A percentile compares a stretch with the other conserved stretches of the same genome.
These are phyloP conservation scores for Cotesia glomerata DNA, from an alignment of 1,140 invertebrate species.

Conservation along the genomic window DNA sequence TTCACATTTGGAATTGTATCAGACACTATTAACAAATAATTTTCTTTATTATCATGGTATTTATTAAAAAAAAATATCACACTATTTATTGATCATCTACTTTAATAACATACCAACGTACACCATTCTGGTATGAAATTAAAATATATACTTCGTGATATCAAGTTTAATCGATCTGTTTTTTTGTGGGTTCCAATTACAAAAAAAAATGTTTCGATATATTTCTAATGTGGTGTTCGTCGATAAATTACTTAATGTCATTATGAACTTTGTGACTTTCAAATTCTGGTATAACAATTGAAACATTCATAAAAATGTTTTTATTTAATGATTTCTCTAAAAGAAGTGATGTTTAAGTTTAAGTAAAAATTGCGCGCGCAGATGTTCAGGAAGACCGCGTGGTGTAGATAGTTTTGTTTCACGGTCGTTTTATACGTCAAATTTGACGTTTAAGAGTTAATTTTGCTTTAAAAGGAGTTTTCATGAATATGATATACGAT, in stretches of 20 bases:
- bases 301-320: not conserved
- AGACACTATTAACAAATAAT: constrained; percentile 55
- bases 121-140: too few species aligned
- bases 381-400: not conserved
- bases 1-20: not conserved
- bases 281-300: too few species aligned
- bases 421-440: not conserved
- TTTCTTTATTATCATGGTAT: not conserved
- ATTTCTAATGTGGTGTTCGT: too few species aligned
- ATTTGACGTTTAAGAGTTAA: not conserved
- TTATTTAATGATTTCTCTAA: not conserved
- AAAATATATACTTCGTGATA: too few species aligned
- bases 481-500: not conserved
- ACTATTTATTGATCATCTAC: too few species aligned
- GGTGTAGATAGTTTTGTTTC: not conserved
- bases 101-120: too few species aligned
- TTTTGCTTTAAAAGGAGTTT: not conserved
- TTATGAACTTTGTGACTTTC: too few species aligned
- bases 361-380: not conserved
- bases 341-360: not conserved
- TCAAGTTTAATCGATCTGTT: too few species aligned
- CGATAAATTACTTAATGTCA: too few species aligned
- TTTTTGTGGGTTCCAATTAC: too few species aligned
- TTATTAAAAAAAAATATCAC: too few species aligned
- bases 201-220: too few species aligned